Evolutionary conservation across 2,888 invertebrate species (phyloP).

Genomic region (Alentia gelatinosa): DNA sequence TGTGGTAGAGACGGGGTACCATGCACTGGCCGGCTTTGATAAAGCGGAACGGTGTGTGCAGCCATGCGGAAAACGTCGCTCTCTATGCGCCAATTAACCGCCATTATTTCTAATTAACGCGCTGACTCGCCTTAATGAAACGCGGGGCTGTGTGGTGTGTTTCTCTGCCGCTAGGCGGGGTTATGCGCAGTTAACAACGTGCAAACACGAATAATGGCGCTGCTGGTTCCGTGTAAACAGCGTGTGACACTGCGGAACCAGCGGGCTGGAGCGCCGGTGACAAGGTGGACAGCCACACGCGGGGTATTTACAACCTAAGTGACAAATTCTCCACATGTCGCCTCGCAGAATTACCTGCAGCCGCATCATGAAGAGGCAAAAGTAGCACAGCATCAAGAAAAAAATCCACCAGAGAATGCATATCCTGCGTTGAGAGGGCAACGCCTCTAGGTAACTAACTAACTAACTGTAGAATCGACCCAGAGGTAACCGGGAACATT

Average conservation of each 20-base stretch:
- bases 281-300: neutral
- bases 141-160: neutral
- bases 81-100: neutral
- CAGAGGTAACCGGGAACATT: too few species aligned
- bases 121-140: neutral
- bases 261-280: neutral
- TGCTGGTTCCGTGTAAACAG: constrained; percentile 2
- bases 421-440: too few species aligned
- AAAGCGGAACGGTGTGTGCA: neutral
- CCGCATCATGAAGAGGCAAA: too few species aligned
- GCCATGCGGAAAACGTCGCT: neutral
- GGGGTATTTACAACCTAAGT: neutral
- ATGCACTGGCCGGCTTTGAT: neutral
- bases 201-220: constrained; percentile 27
- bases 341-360: neutral
- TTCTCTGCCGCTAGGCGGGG: neutral
- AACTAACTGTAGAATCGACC: too few species aligned
- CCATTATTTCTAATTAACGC: constrained; percentile 48
- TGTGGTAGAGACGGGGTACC: neutral
- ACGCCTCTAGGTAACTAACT: too few species aligned
- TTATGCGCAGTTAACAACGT: neutral
- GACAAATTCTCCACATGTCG: neutral
- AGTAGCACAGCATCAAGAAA: too few species aligned
- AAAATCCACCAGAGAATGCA: too few species aligned
- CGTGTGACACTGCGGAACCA: constrained; percentile 11